Percentiles rank a stretch among this genome's conserved stretches.
Evolutionary conservation across 2,113 vertebrate species (phyloP).

Genomic region (Stictonetta naevosa): DNA sequence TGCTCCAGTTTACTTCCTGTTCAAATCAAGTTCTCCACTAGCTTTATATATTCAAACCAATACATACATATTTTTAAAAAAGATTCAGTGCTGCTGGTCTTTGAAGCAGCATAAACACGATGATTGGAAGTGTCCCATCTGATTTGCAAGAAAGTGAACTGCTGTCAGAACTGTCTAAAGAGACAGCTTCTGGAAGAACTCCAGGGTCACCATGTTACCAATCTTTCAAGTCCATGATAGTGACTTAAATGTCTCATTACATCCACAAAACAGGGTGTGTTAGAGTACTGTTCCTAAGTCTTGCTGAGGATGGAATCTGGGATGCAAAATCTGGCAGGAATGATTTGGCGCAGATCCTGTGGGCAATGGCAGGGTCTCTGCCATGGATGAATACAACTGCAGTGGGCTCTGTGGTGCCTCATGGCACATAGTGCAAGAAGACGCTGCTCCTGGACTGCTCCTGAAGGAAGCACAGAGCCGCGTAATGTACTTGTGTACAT

Average conservation of each 20-base stretch:
- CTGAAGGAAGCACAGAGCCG: neutral
- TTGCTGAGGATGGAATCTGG: neutral
- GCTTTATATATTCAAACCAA: neutral
- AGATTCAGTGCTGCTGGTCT: neutral
- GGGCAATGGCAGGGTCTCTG: neutral
- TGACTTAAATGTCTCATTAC: neutral
- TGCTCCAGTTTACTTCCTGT: neutral
- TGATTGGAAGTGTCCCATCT: neutral
- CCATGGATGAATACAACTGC: neutral
- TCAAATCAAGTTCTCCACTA: neutral
- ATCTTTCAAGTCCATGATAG: neutral
- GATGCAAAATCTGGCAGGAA: neutral
- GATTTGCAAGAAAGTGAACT: neutral
- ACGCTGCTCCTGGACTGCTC: neutral
- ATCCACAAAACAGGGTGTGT: rapidly evolving
- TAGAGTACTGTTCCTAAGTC: neutral
- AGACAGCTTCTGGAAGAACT: neutral
- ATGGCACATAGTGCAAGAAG: neutral
- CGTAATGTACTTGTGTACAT: rapidly evolving
- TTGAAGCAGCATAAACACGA: neutral
- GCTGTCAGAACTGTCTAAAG: neutral
- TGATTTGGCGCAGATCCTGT: neutral
- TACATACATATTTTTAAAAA: neutral
- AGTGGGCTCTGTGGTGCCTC: neutral
- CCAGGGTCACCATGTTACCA: neutral